Evolutionary conservation across 2,113 vertebrate genomes (phyloP), one percentile per base, ranked within the genome.

Genomic region (Nothoprocta perdicaria): DNA sequence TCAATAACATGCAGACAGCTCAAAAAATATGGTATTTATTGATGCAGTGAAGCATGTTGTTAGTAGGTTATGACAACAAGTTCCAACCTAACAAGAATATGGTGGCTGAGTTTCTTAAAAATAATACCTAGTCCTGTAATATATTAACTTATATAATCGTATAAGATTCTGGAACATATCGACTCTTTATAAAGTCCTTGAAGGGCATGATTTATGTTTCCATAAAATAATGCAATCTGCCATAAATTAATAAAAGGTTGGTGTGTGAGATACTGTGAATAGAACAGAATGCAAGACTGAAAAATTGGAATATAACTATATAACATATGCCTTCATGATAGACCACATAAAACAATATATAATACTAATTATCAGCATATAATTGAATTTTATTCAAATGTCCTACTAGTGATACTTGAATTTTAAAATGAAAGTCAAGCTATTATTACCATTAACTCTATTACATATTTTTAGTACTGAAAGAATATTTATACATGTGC

Each of bases 1-100:
- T 91, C 75, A 80, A 86, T 94, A 93, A 62, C 55, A 93, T 79
- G 27, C 79, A 72, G 62, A 82, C 92, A 91, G 75, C 16, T 97
- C 53, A 95, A 91, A 55, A 84, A 79, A 92, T 77, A 40, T 6
- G 77, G 82, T 60, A 94, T 90, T 88, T 93, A 93, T 72, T 52
- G 68, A 83, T 85, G 61, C 61, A 89, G 68, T 38, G 87, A 89
- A 94, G 48, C 65, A 76, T 50, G 48, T 31, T 91, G 92, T 85
- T 69, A 73, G 52, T 65, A 62, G 21, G 24, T 53, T 92, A 65
- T 21, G 57, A 68, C 26, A 14, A 65, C 21, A 78, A 87, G 43
- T 78, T 91, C 52, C 73, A 80, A 80, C 19, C 23, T 78, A 86
- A 80, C 5, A 68, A 17, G 74, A 33, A 4, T 6, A 21, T 6